phyloP scores from a whole-genome alignment of 2,797 vertebrate genomes.

The Malacoraja senta region DNA sequence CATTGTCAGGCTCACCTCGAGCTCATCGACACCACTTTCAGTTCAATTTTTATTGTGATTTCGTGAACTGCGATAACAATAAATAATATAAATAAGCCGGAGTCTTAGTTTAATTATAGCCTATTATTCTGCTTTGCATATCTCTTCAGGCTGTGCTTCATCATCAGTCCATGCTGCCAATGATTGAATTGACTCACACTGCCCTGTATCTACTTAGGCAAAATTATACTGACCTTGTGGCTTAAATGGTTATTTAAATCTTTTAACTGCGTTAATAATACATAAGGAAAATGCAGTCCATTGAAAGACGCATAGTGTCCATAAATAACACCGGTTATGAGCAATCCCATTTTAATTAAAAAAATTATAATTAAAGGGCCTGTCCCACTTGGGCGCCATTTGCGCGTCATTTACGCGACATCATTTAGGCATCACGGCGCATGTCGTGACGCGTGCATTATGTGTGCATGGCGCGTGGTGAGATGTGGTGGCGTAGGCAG shows the following conservation, averaged over 20 bases:
- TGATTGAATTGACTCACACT: background rate
- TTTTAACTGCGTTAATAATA: background rate
- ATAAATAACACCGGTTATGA: background rate
- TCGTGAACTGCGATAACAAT: background rate
- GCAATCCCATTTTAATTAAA: background rate
- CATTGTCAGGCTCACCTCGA: background rate
- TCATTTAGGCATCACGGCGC: too few relatives aligned
- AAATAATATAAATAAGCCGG: background rate
- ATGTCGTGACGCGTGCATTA: too few relatives aligned
- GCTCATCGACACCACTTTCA: background rate
- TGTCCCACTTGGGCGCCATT: too few relatives aligned
- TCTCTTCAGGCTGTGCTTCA: background rate
- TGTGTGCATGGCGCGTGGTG: too few relatives aligned
- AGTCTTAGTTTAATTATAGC: conserved; percentile 16
- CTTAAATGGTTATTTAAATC: background rate
- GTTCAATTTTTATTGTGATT: background rate
- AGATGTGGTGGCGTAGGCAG: too few relatives aligned
- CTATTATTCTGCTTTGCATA: background rate
- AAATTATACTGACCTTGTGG: background rate
- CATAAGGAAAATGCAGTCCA: too few relatives aligned
- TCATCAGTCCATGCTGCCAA: background rate
- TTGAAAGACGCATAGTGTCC: background rate
- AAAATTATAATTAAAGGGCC: background rate
- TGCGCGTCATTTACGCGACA: too few relatives aligned
- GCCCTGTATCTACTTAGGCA: background rate